Percentiles rank a stretch among this genome's conserved stretches.
phyloP scores from a whole-genome alignment of 2,797 vertebrate species.

The Serranus cabrilla region DNA sequence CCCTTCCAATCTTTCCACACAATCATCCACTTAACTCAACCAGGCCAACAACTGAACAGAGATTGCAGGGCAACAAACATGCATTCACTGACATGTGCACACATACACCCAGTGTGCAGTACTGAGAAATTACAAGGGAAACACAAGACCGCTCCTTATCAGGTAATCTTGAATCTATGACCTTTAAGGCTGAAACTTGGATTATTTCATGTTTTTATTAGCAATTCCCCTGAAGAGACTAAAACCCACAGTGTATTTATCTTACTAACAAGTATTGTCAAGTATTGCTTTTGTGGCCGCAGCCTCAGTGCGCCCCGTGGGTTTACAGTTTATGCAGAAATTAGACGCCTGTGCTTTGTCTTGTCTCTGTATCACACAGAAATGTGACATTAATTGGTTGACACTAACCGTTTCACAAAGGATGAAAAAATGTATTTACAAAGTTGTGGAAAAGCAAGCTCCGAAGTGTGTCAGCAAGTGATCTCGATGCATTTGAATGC shows the following conservation, averaged over 20 bases:
- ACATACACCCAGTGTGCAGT: neutral
- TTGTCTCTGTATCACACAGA: neutral
- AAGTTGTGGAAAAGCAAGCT: neutral
- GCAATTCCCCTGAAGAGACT: constrained; percentile 21
- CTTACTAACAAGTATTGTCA: constrained; percentile 34
- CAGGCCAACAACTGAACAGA: constrained; percentile 40
- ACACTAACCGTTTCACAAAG: neutral
- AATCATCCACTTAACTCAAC: constrained; percentile 59
- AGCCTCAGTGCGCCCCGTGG: neutral
- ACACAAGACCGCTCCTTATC: constrained; percentile 17
- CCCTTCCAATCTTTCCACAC: constrained; percentile 46
- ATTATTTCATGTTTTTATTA: constrained; percentile 43
- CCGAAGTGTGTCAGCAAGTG: neutral
- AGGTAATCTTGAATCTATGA: constrained; percentile 30
- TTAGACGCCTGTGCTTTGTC: neutral
- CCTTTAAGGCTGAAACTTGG: constrained; percentile 26
- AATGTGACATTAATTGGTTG: neutral
- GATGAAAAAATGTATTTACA: neutral
- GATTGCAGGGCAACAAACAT: constrained; percentile 48
- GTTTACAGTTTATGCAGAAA: constrained; percentile 3
- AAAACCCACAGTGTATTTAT: constrained; percentile 37
- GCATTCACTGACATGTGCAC: constrained; percentile 28
- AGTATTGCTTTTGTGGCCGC: constrained; percentile 3
- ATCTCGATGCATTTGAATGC: neutral
- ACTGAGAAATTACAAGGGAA: constrained; percentile 39